A percentile compares a stretch with the other conserved stretches of the same genome.
Conservation (phyloP, 2,797 vertebrate species). For the Poeciliopsis turneri region DNA sequence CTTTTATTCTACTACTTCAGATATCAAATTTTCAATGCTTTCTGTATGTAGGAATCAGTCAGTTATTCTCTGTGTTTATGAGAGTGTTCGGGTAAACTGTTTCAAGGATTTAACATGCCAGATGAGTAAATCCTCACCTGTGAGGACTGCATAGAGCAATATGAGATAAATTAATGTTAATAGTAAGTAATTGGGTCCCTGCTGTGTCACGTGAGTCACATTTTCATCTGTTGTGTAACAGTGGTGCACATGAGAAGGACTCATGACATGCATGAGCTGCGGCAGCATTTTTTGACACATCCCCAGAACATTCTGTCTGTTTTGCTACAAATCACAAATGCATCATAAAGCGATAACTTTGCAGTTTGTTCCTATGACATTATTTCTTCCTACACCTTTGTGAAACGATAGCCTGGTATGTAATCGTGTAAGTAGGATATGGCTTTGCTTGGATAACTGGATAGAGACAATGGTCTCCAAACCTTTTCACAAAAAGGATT, state of each 20-base stretch:
- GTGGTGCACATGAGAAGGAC: not conserved
- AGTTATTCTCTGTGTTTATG: not conserved
- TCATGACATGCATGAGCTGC: not conserved
- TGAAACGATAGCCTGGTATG: not conserved
- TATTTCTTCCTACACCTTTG: not conserved
- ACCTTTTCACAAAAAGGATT: not conserved
- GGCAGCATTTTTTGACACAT: not conserved
- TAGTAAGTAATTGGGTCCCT: not conserved
- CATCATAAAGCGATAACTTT: not conserved
- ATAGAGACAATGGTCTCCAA: not conserved
- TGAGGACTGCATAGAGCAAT: not conserved
- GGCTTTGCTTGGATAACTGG: not conserved
- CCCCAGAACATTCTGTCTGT: not conserved
- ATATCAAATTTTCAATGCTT: not conserved
- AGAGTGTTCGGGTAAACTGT: not conserved
- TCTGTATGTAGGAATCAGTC: not conserved
- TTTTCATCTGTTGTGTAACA: not conserved
- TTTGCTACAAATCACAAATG: not conserved
- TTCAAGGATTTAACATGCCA: not conserved
- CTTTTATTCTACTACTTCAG: not conserved
- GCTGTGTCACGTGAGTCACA: not conserved
- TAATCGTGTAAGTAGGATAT: not conserved
- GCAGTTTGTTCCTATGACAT: not conserved
- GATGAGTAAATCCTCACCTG: not conserved
- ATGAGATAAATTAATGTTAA: not conserved